These are phyloP conservation scores for Myotis myotis DNA, from an alignment of 2,797 vertebrate species.

Conservation along the genomic window DNA sequence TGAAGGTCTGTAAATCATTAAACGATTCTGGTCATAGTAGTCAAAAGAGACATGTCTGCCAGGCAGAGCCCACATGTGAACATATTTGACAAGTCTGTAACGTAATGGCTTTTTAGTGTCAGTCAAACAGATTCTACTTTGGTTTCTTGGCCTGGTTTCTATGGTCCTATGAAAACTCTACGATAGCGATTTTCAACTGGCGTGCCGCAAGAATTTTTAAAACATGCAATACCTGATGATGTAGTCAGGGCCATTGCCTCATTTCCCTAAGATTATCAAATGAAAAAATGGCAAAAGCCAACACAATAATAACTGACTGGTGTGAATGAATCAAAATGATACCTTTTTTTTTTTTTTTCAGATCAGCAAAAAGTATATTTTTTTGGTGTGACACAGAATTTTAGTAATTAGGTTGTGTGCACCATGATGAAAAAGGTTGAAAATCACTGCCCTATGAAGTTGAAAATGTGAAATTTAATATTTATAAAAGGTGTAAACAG, in stretches of 20 bases:
- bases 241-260: background rate
- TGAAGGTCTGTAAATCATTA: conserved; percentile 85
- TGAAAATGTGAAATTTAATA: conserved; percentile 80
- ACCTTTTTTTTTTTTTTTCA: background rate
- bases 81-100: conserved; percentile 83
- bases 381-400: background rate
- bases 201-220: background rate
- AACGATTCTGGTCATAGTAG: conserved; percentile 78
- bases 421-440: background rate
- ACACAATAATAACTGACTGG: background rate
- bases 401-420: background rate
- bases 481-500: conserved; percentile 68
- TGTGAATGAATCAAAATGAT: background rate
- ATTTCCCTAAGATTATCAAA: background rate
- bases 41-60: conserved; percentile 83
- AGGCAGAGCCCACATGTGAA: conserved; percentile 81
- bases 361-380: background rate
- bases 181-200: background rate
- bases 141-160: conserved; percentile 85
- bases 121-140: conserved; percentile 85
- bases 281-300: background rate
- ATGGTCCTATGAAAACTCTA: conserved; percentile 80
- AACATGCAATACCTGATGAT: background rate
- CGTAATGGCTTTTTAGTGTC: conserved; percentile 88
- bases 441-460: conserved; percentile 52